A percentile compares a stretch with the other conserved stretches of the same genome.
These are phyloP conservation scores for Magallana gigas DNA, from an alignment of 1,140 invertebrate species.

Conservation along the genomic window DNA sequence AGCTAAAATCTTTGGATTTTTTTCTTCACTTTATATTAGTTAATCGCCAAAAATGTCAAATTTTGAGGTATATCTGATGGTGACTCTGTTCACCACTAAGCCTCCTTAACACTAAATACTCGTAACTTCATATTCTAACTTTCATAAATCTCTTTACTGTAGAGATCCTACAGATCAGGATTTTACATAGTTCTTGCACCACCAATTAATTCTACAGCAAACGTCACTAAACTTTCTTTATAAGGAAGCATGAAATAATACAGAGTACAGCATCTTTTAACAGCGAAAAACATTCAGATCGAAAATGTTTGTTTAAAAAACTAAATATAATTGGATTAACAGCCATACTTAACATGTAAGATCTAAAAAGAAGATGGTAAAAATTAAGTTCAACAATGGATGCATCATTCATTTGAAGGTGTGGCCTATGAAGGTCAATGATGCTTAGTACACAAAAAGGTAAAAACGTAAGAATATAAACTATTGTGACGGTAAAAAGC, in stretches of 20 bases:
- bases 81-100: no score
- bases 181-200: no score
- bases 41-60: no score
- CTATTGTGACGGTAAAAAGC: slow-evolving; percentile 68
- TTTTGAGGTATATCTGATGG: no score
- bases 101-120: no score
- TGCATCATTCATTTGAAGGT: slow-evolving; percentile 59
- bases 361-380: slow-evolving; percentile 69
- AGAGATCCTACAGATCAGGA: no score
- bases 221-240: not conserved
- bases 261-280: slow-evolving; percentile 34
- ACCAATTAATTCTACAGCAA: no score
- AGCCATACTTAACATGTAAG: slow-evolving; percentile 69
- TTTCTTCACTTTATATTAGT: no score
- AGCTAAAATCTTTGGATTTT: no score
- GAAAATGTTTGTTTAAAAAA: slow-evolving; percentile 67
- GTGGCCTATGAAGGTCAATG: slow-evolving; percentile 56
- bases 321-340: slow-evolving; percentile 71
- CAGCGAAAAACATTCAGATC: slow-evolving; percentile 55
- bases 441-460: slow-evolving; percentile 67
- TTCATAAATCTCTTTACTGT: no score
- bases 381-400: slow-evolving; percentile 58
- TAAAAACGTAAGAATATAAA: slow-evolving; percentile 70
- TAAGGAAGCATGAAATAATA: not conserved
- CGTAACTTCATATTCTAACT: no score